These are phyloP conservation scores for Ictidomys tridecemlineatus DNA, from an alignment of 2,113 vertebrate species.

Conservation along the genomic window DNA sequence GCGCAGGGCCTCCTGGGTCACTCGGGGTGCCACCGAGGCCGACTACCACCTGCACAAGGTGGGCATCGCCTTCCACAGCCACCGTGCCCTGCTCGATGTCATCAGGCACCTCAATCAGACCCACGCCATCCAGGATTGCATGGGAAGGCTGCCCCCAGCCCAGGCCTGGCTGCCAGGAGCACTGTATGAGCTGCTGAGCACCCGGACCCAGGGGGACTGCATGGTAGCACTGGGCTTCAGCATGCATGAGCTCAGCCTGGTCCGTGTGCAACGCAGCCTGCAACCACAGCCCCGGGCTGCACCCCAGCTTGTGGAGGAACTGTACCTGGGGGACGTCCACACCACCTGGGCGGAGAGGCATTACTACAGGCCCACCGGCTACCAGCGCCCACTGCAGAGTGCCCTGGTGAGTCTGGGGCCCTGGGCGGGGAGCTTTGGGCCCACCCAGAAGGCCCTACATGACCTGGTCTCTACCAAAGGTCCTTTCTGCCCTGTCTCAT, in stretches of 20 bases:
- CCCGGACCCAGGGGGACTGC: conserved; percentile 88
- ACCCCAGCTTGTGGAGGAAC: conserved; percentile 90
- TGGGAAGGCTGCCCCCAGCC: conserved; percentile 74
- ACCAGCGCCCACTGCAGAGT: conserved; percentile 93
- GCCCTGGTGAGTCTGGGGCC: conserved; percentile 89
- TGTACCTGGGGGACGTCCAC: conserved; percentile 94
- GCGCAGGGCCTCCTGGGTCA: conserved; percentile 95
- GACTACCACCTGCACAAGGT: conserved; percentile 94
- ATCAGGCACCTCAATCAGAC: conserved; percentile 84
- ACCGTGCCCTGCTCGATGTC: conserved; percentile 86
- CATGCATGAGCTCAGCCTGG: conserved; percentile 93
- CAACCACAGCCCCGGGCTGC: conserved; percentile 80
- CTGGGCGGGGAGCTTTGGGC: neutral
- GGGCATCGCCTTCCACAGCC: conserved; percentile 92
- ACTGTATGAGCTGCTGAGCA: conserved; percentile 91
- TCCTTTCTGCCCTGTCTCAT: too few relatives aligned
- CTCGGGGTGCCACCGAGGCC: conserved; percentile 91
- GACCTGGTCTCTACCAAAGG: neutral
- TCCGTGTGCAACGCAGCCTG: conserved; percentile 90
- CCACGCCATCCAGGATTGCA: conserved; percentile 80
- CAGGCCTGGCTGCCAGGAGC: conserved; percentile 86
- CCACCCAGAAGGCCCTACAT: neutral
- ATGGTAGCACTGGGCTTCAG: conserved; percentile 90
- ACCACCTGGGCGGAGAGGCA: conserved; percentile 91
- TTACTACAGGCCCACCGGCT: conserved; percentile 92